Evolutionary conservation across 2,113 vertebrate species (phyloP).

Genomic region (Sus scrofa): DNA sequence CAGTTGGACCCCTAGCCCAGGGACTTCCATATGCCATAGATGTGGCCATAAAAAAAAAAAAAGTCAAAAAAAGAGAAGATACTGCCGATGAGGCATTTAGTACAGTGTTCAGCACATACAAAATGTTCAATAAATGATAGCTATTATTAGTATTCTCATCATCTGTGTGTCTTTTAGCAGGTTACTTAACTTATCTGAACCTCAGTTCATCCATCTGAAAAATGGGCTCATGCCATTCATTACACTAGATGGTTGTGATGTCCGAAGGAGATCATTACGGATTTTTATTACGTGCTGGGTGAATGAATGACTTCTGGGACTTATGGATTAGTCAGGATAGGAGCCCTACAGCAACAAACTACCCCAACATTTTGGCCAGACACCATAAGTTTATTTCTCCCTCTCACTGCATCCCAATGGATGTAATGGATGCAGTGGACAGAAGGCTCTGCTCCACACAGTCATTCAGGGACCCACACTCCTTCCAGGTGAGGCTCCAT

Average conservation of each 20-base stretch:
- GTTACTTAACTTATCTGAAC: background rate
- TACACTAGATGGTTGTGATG: background rate
- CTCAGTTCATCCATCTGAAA: background rate
- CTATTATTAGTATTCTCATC: background rate
- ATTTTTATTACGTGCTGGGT: background rate
- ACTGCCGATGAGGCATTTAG: background rate
- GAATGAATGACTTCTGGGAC: background rate
- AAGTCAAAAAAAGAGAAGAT: too few species aligned
- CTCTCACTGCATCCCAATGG: background rate
- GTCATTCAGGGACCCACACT: background rate
- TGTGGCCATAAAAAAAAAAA: too few species aligned
- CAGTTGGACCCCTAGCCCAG: too few species aligned
- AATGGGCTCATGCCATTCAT: background rate
- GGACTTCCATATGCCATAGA: too few species aligned
- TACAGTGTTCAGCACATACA: background rate
- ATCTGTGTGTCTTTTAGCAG: background rate
- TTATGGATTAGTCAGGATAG: background rate
- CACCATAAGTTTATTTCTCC: background rate
- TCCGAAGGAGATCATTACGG: background rate
- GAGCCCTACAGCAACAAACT: background rate
- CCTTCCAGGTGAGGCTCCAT: background rate
- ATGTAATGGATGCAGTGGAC: background rate
- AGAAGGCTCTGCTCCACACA: background rate
- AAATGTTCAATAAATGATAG: background rate
- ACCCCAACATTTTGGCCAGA: background rate